Percentiles rank a stretch among this genome's conserved stretches.
phyloP scores from a whole-genome alignment of 2,888 invertebrate genomes.

The Steinernema carpocapsae region DNA sequence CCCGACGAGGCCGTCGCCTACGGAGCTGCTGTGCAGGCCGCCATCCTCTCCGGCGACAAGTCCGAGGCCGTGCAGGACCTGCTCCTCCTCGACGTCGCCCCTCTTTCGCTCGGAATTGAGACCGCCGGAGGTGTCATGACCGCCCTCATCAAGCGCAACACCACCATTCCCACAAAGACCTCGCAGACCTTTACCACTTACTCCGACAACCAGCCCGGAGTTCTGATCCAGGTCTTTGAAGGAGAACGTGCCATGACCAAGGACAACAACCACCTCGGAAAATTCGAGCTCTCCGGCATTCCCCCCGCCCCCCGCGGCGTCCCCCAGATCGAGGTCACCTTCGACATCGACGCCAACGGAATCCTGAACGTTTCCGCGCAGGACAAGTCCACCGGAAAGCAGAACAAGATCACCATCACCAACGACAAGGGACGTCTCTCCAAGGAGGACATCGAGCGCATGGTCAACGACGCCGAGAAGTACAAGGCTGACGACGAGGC shows the following conservation, averaged over 20 bases:
- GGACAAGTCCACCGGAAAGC: slow-evolving; percentile 78
- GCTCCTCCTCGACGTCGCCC: slow-evolving; percentile 43
- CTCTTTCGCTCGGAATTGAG: slow-evolving; percentile 75
- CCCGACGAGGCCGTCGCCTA: slow-evolving; percentile 98
- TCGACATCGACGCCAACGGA: slow-evolving; percentile 79
- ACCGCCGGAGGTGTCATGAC: slow-evolving; percentile 94
- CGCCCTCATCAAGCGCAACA: slow-evolving; percentile 79
- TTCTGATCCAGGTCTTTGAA: slow-evolving; percentile 78
- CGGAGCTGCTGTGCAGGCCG: slow-evolving; percentile 96
- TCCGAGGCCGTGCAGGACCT: slow-evolving; percentile 46
- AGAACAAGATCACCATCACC: slow-evolving; percentile 73
- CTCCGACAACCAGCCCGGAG: slow-evolving; percentile 87
- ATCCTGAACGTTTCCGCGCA: slow-evolving; percentile 91
- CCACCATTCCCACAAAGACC: slow-evolving; percentile 70
- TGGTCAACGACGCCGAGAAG: slow-evolving; percentile 87
- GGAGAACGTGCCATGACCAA: slow-evolving; percentile 80
- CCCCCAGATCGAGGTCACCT: slow-evolving; percentile 76
- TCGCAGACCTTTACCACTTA: slow-evolving; percentile 81
- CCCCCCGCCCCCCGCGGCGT: slow-evolving; percentile 90
- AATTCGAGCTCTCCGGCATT: slow-evolving; percentile 94
- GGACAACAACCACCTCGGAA: slow-evolving; percentile 88
- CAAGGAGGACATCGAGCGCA: slow-evolving; percentile 86
- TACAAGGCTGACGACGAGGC: slow-evolving; percentile 78
- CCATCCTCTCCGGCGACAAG: slow-evolving; percentile 72
- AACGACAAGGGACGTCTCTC: slow-evolving; percentile 78